Base-by-base conservation (phyloP, 2,888 invertebrate species). In the Euzophera pinguis region DNA sequence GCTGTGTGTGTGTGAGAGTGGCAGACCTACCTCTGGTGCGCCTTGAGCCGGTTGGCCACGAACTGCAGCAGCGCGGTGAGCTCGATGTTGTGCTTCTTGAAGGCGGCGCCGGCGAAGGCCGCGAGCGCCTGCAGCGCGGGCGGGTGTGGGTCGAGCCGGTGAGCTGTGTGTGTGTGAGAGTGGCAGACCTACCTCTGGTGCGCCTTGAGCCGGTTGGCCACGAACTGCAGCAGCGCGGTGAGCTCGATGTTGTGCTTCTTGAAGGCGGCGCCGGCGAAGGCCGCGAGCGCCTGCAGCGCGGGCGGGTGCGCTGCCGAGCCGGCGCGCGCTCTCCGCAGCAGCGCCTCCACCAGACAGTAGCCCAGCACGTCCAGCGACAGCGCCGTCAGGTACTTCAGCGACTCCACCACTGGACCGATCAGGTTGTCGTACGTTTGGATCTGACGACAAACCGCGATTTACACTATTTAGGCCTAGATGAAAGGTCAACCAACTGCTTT, bases 231-330 rank as follows among this genome's bases (percentile, higher is more conserved):
- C 61, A 99, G 85, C 1, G 99, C 99, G 3, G 97, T 96, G 58
- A 99, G 91, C 77, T 99, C 99, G 55, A 99, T 97, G 69, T 95
- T 95, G 82, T 99, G 99, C 79, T 99, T 99, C 88, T 98, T 98
- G 84, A 97, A 99, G 62, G 99, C 96, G 1, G 97, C 95, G 9
- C 99, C 99, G 66, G 98, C 97, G 89, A 99, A 99, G 55, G 95
- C 96, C 0, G 99, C 96, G 27, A 99, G 92, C 73, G 98, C 97
- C 77, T 98, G 98, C 54, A 98, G 91, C 98, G 98, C 98, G 7
- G 95, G 92, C 0, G 99, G 97, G 64, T 99, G 95, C 42, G 97
- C 97, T 42, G 97, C 97, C 42, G 95, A 98, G 60, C 1, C 96
- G 95, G 89, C 8, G 94, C 62, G 62, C 53, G 54, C 70, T 38